Conservation (phyloP, 2,113 vertebrate species). For the Larimichthys polyactis region DNA sequence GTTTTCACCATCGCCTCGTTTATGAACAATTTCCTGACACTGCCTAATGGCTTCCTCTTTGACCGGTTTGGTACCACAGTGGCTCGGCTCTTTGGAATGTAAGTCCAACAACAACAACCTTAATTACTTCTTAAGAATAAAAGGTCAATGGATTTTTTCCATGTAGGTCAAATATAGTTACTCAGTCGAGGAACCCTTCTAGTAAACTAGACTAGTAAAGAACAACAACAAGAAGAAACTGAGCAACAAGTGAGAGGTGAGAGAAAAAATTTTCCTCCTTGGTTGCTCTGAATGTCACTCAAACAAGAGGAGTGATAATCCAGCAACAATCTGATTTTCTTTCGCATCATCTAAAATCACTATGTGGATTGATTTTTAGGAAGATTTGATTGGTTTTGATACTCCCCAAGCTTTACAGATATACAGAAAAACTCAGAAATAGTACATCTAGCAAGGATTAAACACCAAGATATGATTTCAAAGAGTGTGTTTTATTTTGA, state of each 20-base stretch:
- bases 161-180: neutral
- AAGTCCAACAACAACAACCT: slow-evolving; percentile 67
- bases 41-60: slow-evolving; percentile 90
- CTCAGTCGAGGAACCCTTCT: neutral
- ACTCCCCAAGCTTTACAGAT: neutral
- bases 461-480: neutral
- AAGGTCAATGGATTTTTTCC: neutral
- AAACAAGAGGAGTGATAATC: too few species aligned
- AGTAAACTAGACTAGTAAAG: neutral
- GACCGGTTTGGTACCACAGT: slow-evolving; percentile 89
- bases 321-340: neutral
- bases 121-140: neutral
- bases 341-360: neutral
- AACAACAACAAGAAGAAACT: neutral
- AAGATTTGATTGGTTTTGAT: too few species aligned
- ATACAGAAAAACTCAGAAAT: neutral
- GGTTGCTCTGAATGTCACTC: neutral
- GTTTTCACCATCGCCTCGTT: slow-evolving; percentile 94
- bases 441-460: neutral
- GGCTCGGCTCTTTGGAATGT: slow-evolving; percentile 90
- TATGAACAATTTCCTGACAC: slow-evolving; percentile 91
- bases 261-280: neutral
- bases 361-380: neutral
- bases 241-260: neutral
- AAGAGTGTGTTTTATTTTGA: too few species aligned